A percentile compares a stretch with the other conserved stretches of the same genome.
phyloP scores from a whole-genome alignment of 2,113 vertebrate genomes.

The Laticauda colubrina region DNA sequence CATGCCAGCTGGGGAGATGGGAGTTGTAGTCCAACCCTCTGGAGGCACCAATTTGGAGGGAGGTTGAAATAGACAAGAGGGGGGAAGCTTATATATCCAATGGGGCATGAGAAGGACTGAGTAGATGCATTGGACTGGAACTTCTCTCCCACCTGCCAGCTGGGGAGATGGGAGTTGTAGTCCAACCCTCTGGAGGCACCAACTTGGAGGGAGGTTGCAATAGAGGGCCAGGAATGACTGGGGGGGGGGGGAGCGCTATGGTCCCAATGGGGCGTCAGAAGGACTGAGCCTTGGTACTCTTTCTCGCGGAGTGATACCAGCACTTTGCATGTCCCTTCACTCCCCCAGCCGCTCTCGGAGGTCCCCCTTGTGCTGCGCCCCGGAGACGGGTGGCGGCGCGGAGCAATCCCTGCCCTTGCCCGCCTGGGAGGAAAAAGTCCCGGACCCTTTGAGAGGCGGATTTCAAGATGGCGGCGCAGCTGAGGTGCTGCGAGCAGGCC shows the following conservation, averaged over 20 bases:
- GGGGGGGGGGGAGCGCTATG: not conserved
- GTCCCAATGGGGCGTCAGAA: not conserved
- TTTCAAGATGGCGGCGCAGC: conserved; percentile 12
- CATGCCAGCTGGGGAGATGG: not conserved
- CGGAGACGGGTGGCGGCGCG: conserved; percentile 15
- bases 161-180: not conserved
- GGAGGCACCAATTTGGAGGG: not conserved
- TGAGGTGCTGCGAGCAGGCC: not conserved
- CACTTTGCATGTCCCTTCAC: not conserved
- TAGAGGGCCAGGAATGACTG: no score
- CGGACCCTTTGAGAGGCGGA: not conserved
- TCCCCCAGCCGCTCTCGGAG: not conserved
- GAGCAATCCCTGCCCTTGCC: conserved; percentile 22
- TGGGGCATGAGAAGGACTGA: not conserved
- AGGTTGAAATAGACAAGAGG: not conserved
- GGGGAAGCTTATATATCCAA: not conserved
- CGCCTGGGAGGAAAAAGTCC: conserved; percentile 18
- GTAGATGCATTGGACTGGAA: not conserved
- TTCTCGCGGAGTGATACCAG: conserved; percentile 3
- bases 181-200: not conserved
- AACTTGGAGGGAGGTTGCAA: not conserved
- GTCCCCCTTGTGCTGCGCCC: not conserved
- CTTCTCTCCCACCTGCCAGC: not conserved
- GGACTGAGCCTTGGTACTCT: not conserved
- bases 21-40: not conserved